These are phyloP conservation scores for Microplitis demolitor DNA, from an alignment of 1,140 invertebrate genomes.

Conservation along the genomic window DNA sequence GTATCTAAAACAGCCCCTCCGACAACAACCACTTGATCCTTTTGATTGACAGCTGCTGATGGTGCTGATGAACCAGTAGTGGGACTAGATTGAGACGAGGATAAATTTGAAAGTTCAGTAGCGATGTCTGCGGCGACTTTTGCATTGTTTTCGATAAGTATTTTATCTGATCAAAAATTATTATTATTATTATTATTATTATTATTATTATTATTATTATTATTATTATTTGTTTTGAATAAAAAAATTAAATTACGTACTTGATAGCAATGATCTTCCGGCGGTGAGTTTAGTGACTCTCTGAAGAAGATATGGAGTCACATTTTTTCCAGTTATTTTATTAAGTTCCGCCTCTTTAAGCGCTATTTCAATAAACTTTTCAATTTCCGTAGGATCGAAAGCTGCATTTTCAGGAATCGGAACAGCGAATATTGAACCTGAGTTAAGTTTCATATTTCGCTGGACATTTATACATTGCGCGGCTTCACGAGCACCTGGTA, in stretches of 20 bases:
- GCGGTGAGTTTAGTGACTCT: slow-evolving; percentile 77
- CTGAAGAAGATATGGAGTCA: slow-evolving; percentile 90
- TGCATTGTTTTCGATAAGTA: slow-evolving; percentile 92
- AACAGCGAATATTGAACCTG: slow-evolving; percentile 88
- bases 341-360: slow-evolving; percentile 68
- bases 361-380: slow-evolving; percentile 75
- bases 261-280: slow-evolving; percentile 81
- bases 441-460: slow-evolving; percentile 67
- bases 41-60: neutral
- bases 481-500: slow-evolving; percentile 68
- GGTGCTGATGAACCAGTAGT: neutral
- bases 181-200: slow-evolving; percentile 25
- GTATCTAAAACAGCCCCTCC: slow-evolving; percentile 83
- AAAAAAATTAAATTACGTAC: slow-evolving; percentile 58
- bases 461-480: slow-evolving; percentile 71
- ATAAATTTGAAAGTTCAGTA: slow-evolving; percentile 46
- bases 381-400: slow-evolving; percentile 67
- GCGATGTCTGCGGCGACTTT: slow-evolving; percentile 83
- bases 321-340: slow-evolving; percentile 80
- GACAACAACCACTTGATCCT: slow-evolving; percentile 67
- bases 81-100: neutral
- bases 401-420: slow-evolving; percentile 81
- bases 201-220: slow-evolving; percentile 32
- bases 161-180: slow-evolving; percentile 71
- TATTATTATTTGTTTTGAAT: slow-evolving; percentile 41